phyloP scores from a whole-genome alignment of 2,888 invertebrate species.

The Gari tellinella region DNA sequence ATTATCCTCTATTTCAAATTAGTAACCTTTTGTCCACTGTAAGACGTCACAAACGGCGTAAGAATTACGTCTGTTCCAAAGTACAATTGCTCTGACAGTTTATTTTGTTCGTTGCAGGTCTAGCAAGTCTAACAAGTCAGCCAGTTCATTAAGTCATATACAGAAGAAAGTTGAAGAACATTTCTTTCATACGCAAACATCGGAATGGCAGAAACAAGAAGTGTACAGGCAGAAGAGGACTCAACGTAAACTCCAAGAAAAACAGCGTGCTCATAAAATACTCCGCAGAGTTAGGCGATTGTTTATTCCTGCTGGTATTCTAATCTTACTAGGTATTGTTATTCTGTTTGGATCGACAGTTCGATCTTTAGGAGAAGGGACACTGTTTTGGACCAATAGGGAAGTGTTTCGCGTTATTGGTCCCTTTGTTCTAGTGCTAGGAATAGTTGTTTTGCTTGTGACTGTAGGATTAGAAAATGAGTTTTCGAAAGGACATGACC shows the following conservation, averaged over 20 bases:
- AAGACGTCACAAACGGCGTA: too few species aligned
- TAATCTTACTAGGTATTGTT: constrained; percentile 26
- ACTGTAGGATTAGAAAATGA: constrained; percentile 30
- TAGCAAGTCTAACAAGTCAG: too few species aligned
- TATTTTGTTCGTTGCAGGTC: too few species aligned
- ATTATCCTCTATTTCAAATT: too few species aligned
- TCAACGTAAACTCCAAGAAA: constrained; percentile 27
- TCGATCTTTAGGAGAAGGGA: constrained; percentile 40
- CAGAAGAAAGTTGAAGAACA: constrained; percentile 46
- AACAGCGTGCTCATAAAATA: constrained; percentile 23
- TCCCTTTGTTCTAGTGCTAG: constrained; percentile 20
- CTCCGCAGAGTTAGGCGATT: constrained; percentile 12
- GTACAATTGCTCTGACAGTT: too few species aligned
- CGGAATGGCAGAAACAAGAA: constrained; percentile 51
- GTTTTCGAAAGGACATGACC: constrained; percentile 14
- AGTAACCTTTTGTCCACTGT: too few species aligned
- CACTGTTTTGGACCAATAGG: constrained; percentile 37
- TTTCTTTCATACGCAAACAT: constrained; percentile 26
- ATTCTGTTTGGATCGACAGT: constrained; percentile 43
- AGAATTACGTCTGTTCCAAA: too few species aligned
- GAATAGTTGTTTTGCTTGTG: constrained; percentile 34
- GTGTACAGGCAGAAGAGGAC: constrained; percentile 37
- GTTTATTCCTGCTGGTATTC: constrained; percentile 14
- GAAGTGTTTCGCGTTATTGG: constrained; percentile 37
- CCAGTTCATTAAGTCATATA: constrained; percentile 12